Conservation (phyloP, 92 coral and sea anemone genomes). For the Epizoanthus ramosus region DNA sequence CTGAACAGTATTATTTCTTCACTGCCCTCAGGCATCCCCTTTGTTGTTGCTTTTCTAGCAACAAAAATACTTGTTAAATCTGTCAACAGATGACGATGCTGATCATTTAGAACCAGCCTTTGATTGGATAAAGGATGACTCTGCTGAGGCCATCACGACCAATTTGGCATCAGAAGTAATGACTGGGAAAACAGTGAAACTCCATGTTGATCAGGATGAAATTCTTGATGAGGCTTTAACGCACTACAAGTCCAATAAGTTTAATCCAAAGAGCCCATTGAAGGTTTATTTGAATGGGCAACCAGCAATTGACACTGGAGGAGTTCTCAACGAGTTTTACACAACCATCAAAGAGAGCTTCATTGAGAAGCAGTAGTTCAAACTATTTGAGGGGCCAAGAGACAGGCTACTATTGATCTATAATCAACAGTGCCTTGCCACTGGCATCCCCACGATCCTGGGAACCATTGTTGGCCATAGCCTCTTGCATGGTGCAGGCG, state of each 20-base stretch:
- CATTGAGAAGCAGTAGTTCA: neutral
- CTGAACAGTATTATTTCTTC: too few relatives aligned
- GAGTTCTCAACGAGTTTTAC: constrained; percentile 46
- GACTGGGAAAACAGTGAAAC: constrained; percentile 19
- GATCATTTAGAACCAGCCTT: too few relatives aligned
- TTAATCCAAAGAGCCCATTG: constrained; percentile 39
- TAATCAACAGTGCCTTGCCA: constrained; percentile 37
- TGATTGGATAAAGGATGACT: too few relatives aligned
- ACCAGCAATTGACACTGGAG: constrained; percentile 59
- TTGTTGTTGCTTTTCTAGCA: too few relatives aligned
- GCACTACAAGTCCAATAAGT: constrained; percentile 29
- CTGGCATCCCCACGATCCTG: constrained; percentile 49
- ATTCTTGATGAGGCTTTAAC: constrained; percentile 54
- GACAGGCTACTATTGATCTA: constrained; percentile 29
- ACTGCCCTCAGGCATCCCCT: too few relatives aligned
- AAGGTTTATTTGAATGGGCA: constrained; percentile 31
- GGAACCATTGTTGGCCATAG: constrained; percentile 47
- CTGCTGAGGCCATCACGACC: too few relatives aligned
- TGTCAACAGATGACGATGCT: too few relatives aligned
- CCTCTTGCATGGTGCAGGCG: constrained; percentile 33
- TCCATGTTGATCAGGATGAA: constrained; percentile 43
- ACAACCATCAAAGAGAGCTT: constrained; percentile 40
- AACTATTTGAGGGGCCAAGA: constrained; percentile 49
- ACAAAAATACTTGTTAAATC: too few relatives aligned
- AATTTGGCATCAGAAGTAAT: too few relatives aligned